Evolutionary conservation across 1,140 invertebrate genomes (phyloP), one percentile per base, ranked within the genome.

Genomic region (Thereuonema tuberculata): DNA sequence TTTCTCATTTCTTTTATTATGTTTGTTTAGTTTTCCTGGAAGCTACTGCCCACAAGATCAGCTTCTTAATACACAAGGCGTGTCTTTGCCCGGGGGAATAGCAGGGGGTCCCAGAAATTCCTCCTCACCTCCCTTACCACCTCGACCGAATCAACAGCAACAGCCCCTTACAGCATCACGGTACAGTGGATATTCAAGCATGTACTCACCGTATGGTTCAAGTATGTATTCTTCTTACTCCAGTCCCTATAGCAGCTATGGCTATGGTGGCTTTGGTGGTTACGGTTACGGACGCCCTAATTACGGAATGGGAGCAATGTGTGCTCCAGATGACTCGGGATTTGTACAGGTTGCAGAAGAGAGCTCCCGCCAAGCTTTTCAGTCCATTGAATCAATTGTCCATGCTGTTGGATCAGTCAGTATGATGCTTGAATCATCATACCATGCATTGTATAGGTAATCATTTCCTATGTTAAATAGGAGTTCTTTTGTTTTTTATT

Each of bases 351-450:
- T 89, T 66, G 89, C 90, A 9, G 89, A 94, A 77, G 90, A 95
- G 67, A 91, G 83, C 67, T 89, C 91, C 0, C 77, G 91, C 56
- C 84, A 85, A 57, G 88, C 93, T 20, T 98, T 98, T 75, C 85
- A 94, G 67, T 93, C 89, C 17, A 90, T 98, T 65, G 91, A 97
- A 75, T 87, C 88, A 60, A 77, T 98, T 60, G 88, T 98, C 0
- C 81, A 85, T 61, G 89, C 93, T 21, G 89, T 96, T 69, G 84
- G 85, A 25, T 93, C 93, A 52, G 82, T 98, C 12, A 89, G 91
- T 24, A 92, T 94, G 80, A 95, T 98, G 88, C 73, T 98, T 28
- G 94, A 97, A 68, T 96, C 92, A 17, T 96, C 93, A 61, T 95
- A 93, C 71, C 85, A 89, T 73, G 93, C 94, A 21, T 80, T 98